phyloP scores from a whole-genome alignment of 2,888 invertebrate species.

The Lithosia quadra region DNA sequence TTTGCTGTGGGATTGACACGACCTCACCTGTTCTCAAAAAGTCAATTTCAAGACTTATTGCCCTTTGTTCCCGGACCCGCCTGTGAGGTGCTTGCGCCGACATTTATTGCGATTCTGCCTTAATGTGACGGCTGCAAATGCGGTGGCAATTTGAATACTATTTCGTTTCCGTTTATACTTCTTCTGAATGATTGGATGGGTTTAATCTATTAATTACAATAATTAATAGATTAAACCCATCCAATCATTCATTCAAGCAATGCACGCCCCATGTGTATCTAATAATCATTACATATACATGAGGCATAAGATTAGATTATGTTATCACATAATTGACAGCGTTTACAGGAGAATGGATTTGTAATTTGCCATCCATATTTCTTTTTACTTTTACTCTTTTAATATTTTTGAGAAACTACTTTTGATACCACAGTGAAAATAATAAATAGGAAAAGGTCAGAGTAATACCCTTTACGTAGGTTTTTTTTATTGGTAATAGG shows the following conservation, averaged over 20 bases:
- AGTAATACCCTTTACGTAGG: no score
- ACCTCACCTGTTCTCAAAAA: slow-evolving; percentile 79
- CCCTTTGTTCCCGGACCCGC: slow-evolving; percentile 78
- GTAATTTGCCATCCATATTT: background rate
- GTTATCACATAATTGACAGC: background rate
- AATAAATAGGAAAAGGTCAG: no score
- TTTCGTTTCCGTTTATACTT: slow-evolving; percentile 52
- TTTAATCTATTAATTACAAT: slow-evolving; percentile 12
- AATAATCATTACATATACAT: background rate
- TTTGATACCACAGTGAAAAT: no score
- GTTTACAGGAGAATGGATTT: background rate
- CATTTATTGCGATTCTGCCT: slow-evolving; percentile 71
- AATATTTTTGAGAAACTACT: no score
- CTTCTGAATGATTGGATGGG: slow-evolving; percentile 23
- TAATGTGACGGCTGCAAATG: slow-evolving; percentile 65
- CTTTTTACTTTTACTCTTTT: no score
- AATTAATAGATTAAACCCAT: no score
- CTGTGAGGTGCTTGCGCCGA: slow-evolving; percentile 61
- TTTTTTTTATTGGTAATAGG: no score
- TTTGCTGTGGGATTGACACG: slow-evolving; percentile 67
- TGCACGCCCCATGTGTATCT: slow-evolving; percentile 3
- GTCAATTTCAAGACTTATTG: slow-evolving; percentile 77
- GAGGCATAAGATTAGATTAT: no score
- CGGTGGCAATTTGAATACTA: slow-evolving; percentile 60
- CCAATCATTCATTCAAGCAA: slow-evolving; percentile 23